Conservation (phyloP, 2,888 invertebrate species). For the Malthinus seriepunctatus region DNA sequence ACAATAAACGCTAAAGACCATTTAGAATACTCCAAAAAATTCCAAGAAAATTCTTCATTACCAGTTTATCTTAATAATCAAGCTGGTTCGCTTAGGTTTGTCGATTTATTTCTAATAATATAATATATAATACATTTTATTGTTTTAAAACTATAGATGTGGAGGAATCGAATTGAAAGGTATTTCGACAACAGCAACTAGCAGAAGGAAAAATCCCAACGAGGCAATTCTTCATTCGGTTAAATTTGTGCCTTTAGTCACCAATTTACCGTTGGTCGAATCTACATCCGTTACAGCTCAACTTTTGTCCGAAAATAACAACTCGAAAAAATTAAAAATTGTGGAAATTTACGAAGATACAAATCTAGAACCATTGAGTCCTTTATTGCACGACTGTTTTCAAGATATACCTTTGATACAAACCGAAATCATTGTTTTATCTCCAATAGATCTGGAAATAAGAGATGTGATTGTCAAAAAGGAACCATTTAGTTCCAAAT, state of each 20-base stretch:
- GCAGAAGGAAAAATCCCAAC: constrained; percentile 70
- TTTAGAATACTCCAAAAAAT: constrained; percentile 16
- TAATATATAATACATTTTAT: too few relatives aligned
- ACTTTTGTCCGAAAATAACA: constrained; percentile 72
- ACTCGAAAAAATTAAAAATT: constrained; percentile 63
- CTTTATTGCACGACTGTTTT: constrained; percentile 61
- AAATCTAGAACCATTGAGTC: constrained; percentile 57
- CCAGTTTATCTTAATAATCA: constrained; percentile 54
- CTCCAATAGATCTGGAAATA: constrained; percentile 58
- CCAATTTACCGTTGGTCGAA: constrained; percentile 33
- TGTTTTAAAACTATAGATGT: constrained; percentile 52
- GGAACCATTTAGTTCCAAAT: not conserved
- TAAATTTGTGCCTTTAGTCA: constrained; percentile 68
- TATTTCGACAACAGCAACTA: constrained; percentile 74
- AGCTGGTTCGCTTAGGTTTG: constrained; percentile 8
- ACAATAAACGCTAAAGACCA: constrained; percentile 24
- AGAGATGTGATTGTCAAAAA: constrained; percentile 63
- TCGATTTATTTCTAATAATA: not conserved
- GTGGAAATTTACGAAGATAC: constrained; percentile 54
- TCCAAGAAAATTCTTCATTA: constrained; percentile 36
- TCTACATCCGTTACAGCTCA: constrained; percentile 68
- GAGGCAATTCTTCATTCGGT: constrained; percentile 80
- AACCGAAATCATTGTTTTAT: constrained; percentile 65
- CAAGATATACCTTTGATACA: constrained; percentile 72
- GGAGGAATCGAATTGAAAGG: constrained; percentile 81